Conservation (phyloP, 2,888 invertebrate genomes). For the Drosophila anceps region DNA sequence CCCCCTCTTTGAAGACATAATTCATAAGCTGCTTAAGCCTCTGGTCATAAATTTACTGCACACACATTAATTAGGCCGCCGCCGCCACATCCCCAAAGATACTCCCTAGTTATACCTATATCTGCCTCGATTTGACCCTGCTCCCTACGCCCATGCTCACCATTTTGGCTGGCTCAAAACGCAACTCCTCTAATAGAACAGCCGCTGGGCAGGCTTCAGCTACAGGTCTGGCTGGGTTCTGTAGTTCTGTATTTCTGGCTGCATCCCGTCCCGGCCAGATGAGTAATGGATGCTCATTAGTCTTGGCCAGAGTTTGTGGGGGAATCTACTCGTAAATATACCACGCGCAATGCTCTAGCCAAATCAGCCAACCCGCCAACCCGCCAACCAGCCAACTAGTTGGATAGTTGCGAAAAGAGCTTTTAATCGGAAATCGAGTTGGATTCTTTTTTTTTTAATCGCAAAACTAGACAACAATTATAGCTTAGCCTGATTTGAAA, state of each 20-base stretch:
- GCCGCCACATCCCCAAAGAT: slow-evolving; percentile 46
- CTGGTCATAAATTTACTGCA: slow-evolving; percentile 71
- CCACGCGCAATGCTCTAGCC: slow-evolving; percentile 14
- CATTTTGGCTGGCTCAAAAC: slow-evolving; percentile 9
- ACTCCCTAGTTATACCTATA: slow-evolving; percentile 29
- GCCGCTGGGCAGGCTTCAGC: slow-evolving; percentile 30
- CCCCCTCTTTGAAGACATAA: slow-evolving; percentile 53
- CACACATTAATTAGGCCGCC: slow-evolving; percentile 76
- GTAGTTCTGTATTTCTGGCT: slow-evolving; percentile 13
- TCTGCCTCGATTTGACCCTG: neutral
- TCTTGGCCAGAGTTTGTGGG: slow-evolving; percentile 52
- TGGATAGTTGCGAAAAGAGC: slow-evolving; percentile 7
- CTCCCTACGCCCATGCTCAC: neutral
- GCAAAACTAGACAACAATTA: slow-evolving; percentile 50
- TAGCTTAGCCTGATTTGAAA: slow-evolving; percentile 3
- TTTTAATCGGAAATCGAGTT: slow-evolving; percentile 2
- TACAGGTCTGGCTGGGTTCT: slow-evolving; percentile 7
- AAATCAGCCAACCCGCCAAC: neutral
- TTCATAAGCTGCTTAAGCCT: slow-evolving; percentile 79
- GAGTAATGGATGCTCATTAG: slow-evolving; percentile 75
- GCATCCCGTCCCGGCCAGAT: slow-evolving; percentile 39
- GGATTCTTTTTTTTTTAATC: slow-evolving; percentile 9
- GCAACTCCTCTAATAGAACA: slow-evolving; percentile 50
- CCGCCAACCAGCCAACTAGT: neutral
- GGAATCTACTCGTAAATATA: slow-evolving; percentile 37